phyloP scores from a whole-genome alignment of 2,113 vertebrate genomes.

The Tachysurus vachellii region DNA sequence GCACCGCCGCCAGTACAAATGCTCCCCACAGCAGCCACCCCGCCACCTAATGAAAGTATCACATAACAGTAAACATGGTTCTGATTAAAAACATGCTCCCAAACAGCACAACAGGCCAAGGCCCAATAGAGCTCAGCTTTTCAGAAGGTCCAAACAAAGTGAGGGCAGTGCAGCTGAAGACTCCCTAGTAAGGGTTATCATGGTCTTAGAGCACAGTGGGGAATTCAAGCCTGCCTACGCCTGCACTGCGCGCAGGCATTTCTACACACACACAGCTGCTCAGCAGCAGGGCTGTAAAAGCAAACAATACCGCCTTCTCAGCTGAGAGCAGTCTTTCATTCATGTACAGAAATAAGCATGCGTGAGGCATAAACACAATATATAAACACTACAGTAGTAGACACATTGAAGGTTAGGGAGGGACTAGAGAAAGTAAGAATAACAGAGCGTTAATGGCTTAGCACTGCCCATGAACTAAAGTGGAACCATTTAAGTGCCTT shows the following conservation, averaged over 20 bases:
- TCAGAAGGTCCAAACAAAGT: conserved; percentile 44
- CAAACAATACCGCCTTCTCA: conserved; percentile 66
- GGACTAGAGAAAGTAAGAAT: conserved; percentile 29
- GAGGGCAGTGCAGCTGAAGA: conserved; percentile 14
- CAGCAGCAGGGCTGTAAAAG: conserved; percentile 67
- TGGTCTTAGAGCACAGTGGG: conserved; percentile 33
- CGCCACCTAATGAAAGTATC: conserved; percentile 45
- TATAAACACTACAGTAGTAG: conserved; percentile 46
- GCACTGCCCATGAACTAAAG: neutral
- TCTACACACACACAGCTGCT: conserved; percentile 35
- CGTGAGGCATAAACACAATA: conserved; percentile 46
- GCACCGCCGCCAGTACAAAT: conserved; percentile 35
- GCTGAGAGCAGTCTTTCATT: conserved; percentile 58
- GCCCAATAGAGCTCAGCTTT: conserved; percentile 37
- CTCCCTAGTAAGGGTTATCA: conserved; percentile 25
- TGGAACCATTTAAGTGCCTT: neutral
- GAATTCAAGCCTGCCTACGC: conserved; percentile 25
- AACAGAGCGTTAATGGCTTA: conserved; percentile 25
- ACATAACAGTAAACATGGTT: conserved; percentile 43
- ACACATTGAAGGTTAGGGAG: conserved; percentile 28
- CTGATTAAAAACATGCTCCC: conserved; percentile 51
- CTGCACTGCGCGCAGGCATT: conserved; percentile 15
- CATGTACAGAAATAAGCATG: conserved; percentile 64
- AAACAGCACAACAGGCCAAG: conserved; percentile 46
- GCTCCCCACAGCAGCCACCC: conserved; percentile 35